Conservation (phyloP, 1,140 invertebrate genomes). For the Dryas iulia region DNA sequence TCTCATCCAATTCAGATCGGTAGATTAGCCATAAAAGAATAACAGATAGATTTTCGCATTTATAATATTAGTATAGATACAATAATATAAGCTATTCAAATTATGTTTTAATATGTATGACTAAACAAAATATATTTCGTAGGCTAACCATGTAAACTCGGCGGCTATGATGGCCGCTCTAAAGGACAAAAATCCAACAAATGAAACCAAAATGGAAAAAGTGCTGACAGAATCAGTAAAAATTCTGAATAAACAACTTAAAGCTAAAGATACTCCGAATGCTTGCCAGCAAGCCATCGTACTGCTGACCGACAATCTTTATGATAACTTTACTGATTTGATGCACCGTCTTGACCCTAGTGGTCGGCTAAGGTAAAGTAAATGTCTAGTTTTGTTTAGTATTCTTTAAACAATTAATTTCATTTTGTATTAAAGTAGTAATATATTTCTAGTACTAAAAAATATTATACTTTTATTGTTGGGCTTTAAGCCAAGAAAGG, state of each 20-base stretch:
- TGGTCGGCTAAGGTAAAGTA: slow-evolving; percentile 50
- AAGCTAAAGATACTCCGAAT: slow-evolving; percentile 33
- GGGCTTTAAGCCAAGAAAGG: no score
- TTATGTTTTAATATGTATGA: no score
- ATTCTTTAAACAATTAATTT: not conserved
- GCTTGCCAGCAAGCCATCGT: slow-evolving; percentile 70
- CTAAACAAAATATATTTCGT: slow-evolving; percentile 8
- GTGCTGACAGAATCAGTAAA: slow-evolving; percentile 91
- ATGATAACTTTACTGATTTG: slow-evolving; percentile 54
- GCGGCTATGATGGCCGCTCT: slow-evolving; percentile 87
- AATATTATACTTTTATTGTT: no score
- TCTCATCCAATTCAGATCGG: no score
- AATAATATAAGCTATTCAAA: no score
- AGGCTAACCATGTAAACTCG: slow-evolving; percentile 92
- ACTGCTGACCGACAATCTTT: slow-evolving; percentile 60
- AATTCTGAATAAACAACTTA: slow-evolving; percentile 78
- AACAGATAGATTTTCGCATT: no score
- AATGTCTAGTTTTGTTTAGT: not conserved
- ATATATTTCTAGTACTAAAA: no score
- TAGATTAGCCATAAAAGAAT: no score
- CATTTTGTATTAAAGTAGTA: not conserved
- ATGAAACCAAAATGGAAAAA: slow-evolving; percentile 91
- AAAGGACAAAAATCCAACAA: slow-evolving; percentile 84
- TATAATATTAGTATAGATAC: no score
- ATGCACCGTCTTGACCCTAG: slow-evolving; percentile 52